These are phyloP conservation scores for Lamellibrachia satsuma DNA, from an alignment of 2,888 invertebrate genomes.

Conservation along the genomic window DNA sequence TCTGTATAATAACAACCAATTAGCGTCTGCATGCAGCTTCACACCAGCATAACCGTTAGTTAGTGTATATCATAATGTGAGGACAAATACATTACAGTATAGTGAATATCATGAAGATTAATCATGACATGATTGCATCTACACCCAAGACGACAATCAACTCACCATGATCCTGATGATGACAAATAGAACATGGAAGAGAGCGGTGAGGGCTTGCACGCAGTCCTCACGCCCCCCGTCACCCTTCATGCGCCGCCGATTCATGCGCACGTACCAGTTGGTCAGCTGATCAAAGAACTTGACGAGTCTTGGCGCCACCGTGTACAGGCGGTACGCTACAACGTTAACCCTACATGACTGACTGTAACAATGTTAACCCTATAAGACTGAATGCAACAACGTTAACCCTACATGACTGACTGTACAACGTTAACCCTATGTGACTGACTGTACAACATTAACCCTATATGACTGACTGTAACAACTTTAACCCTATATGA, in stretches of 20 bases:
- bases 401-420: neutral
- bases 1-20: no score
- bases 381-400: neutral
- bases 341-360: neutral
- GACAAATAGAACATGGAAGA: slow-evolving; percentile 86
- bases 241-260: slow-evolving; percentile 88
- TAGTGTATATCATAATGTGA: no score
- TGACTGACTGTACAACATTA: slow-evolving; percentile 13
- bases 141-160: slow-evolving; percentile 20
- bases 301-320: slow-evolving; percentile 90
- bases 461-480: neutral
- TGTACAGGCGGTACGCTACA: slow-evolving; percentile 88
- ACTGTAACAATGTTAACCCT: neutral
- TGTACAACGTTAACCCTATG: neutral
- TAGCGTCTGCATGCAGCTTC: no score
- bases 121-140: neutral
- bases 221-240: slow-evolving; percentile 89
- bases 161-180: slow-evolving; percentile 86
- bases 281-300: slow-evolving; percentile 97
- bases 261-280: slow-evolving; percentile 99
- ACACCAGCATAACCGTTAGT: no score
- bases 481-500: neutral
- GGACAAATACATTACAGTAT: no score
- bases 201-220: slow-evolving; percentile 82
- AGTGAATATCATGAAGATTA: no score